Evolutionary conservation across 2,113 vertebrate genomes (phyloP), one percentile per base, ranked within the genome.

Genomic region (Pampusana beccarii): DNA sequence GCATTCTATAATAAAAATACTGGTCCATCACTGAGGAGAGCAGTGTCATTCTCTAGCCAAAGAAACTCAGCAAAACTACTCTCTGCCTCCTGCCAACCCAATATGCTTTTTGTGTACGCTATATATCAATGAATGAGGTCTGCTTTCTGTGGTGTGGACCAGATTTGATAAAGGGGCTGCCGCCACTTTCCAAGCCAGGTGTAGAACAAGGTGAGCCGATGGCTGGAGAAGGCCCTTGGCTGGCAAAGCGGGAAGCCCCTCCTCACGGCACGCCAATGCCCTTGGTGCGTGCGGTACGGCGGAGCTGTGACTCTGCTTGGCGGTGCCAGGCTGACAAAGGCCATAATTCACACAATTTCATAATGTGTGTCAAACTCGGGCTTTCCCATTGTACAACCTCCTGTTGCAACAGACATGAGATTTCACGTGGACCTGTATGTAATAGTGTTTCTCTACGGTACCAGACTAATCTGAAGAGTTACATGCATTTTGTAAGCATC

Each of bases 31-130:
- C 25, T 50, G 1, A 19, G 20, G 44, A 28, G 9, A 46, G 24
- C 58, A 11, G 5, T 3, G 65, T 5, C 29, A 25, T 6, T 9
- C n/a, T 88, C 17, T 9, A 29, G 44, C n/a, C 70, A 5, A 51
- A 62, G 34, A 44, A 38, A 28, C 16, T 65, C 14, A 0, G 64
- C 58, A 40, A 9, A 79, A 16, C 58, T 28, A 16, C 58, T 28
- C 46, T 19, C 29, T 34, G 54, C 29, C 80, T 67, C 46, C 46
- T 61, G 61, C 66, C 60, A n/a, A 7, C 34, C 60, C 72, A 4
- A 1, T 2, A 1, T 4, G 21, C 29, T 38, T 46, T 33, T 31
- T 0, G 1, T 26, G 5, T 5, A 5, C 13, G 9, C 31, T 44
- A 1, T 8, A 0, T 2, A 14, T n/a, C 21, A 31, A 23, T 48